A percentile compares a stretch with the other conserved stretches of the same genome.
These are phyloP conservation scores for Lampris incognitus DNA, from an alignment of 2,113 vertebrate species.

Conservation along the genomic window DNA sequence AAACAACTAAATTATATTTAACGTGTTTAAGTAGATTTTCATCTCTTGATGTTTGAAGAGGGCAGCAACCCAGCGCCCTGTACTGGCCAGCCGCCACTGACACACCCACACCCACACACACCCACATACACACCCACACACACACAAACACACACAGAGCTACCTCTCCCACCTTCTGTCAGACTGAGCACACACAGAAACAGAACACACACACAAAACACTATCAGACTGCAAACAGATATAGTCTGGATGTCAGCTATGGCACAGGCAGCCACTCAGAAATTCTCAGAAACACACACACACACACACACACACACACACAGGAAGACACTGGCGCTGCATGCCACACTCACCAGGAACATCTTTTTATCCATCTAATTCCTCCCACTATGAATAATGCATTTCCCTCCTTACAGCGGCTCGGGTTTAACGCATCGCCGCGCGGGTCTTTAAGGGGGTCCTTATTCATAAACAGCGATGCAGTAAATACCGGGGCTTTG, in stretches of 20 bases:
- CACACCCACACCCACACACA: too few relatives aligned
- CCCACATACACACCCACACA: too few relatives aligned
- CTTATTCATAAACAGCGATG: constrained; percentile 79
- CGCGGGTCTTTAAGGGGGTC: constrained; percentile 75
- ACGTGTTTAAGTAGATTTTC: too few relatives aligned
- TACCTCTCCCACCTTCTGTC: not conserved
- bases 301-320: not conserved
- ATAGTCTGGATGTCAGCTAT: constrained; percentile 62
- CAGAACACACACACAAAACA: constrained; percentile 14
- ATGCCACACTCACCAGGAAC: constrained; percentile 75
- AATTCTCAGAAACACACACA: constrained; percentile 47
- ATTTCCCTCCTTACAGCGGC: constrained; percentile 68
- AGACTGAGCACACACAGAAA: constrained; percentile 3
- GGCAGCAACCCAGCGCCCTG: too few relatives aligned
- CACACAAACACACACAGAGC: not conserved
- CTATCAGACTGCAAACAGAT: constrained; percentile 44
- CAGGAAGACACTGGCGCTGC: constrained; percentile 47
- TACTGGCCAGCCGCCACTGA: too few relatives aligned
- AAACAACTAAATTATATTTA: too few relatives aligned
- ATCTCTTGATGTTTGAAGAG: too few relatives aligned
- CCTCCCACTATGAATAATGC: constrained; percentile 80
- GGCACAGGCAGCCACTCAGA: constrained; percentile 60
- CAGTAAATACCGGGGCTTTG: constrained; percentile 80
- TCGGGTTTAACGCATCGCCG: constrained; percentile 74
- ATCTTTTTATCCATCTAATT: constrained; percentile 83